A percentile compares a stretch with the other conserved stretches of the same genome.
Evolutionary conservation across 2,113 vertebrate genomes (phyloP).

Genomic region (Serinus canaria): DNA sequence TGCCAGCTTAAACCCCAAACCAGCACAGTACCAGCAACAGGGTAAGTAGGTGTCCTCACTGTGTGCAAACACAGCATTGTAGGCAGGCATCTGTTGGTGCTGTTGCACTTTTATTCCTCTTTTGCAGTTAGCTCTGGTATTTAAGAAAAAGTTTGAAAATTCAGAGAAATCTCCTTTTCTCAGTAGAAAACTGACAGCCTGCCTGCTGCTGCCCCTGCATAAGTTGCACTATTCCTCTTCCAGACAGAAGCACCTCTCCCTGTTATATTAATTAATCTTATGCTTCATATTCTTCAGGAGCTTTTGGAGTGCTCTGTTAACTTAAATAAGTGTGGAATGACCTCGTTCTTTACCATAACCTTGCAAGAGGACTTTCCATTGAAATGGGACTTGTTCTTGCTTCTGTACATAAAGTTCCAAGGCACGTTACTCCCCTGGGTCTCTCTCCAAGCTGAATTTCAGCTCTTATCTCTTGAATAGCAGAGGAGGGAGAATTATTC

Average conservation of each 20-base stretch:
- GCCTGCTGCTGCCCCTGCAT: not conserved
- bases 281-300: not conserved
- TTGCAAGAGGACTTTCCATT: conserved; percentile 16
- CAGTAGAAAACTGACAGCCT: not conserved
- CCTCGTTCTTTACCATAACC: conserved; percentile 25
- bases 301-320: not conserved
- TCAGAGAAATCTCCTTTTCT: not conserved
- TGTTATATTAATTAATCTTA: conserved; percentile 9
- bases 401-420: conserved; percentile 31
- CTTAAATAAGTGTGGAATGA: conserved; percentile 4
- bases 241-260: not conserved
- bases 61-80: not conserved
- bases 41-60: not conserved
- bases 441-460: conserved; percentile 5
- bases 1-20: not conserved
- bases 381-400: not conserved
- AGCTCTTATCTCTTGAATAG: conserved; percentile 19
- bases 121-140: not conserved
- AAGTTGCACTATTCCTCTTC: not conserved
- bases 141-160: not conserved
- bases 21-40: not conserved
- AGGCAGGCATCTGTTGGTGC: not conserved
- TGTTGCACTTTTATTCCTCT: not conserved
- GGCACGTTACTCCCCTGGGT: not conserved
- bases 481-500: not conserved